Evolutionary conservation across 2,797 vertebrate species (phyloP).

Genomic region (Parauchenoglanis ngamensis): DNA sequence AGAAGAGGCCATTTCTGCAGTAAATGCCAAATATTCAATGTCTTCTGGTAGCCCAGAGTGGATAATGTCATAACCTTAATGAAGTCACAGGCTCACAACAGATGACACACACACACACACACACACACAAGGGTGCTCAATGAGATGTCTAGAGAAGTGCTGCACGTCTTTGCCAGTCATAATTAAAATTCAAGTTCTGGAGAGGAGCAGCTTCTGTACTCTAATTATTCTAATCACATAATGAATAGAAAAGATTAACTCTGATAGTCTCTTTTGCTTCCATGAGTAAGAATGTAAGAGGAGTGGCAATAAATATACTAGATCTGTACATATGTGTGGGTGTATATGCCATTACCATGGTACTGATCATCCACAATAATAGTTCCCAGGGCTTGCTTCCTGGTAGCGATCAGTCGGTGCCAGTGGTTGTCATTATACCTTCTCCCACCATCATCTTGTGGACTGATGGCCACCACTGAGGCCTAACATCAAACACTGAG

Average conservation of each 20-base stretch:
- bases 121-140: slow-evolving; percentile 19
- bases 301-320: slow-evolving; percentile 63
- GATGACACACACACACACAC: slow-evolving; percentile 14
- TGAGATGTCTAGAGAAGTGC: slow-evolving; percentile 40
- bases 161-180: slow-evolving; percentile 49
- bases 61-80: slow-evolving; percentile 51
- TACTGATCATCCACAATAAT: slow-evolving; percentile 84
- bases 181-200: slow-evolving; percentile 64
- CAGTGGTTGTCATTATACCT: slow-evolving; percentile 85
- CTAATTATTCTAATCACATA: slow-evolving; percentile 73
- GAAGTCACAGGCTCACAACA: slow-evolving; percentile 41
- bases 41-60: slow-evolving; percentile 30
- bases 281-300: slow-evolving; percentile 50
- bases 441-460: slow-evolving; percentile 78
- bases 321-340: not conserved
- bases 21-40: slow-evolving; percentile 39
- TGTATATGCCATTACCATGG: slow-evolving; percentile 68
- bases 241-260: slow-evolving; percentile 72
- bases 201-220: slow-evolving; percentile 58
- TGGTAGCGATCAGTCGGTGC: slow-evolving; percentile 83
- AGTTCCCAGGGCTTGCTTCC: slow-evolving; percentile 82
- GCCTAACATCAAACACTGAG: slow-evolving; percentile 72
- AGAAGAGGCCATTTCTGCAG: not conserved
- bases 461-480: slow-evolving; percentile 83
- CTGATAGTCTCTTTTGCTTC: slow-evolving; percentile 69